Evolutionary conservation across 2,113 vertebrate species (phyloP), one percentile per base, ranked within the genome.

Genomic region (Mirounga angustirostris): DNA sequence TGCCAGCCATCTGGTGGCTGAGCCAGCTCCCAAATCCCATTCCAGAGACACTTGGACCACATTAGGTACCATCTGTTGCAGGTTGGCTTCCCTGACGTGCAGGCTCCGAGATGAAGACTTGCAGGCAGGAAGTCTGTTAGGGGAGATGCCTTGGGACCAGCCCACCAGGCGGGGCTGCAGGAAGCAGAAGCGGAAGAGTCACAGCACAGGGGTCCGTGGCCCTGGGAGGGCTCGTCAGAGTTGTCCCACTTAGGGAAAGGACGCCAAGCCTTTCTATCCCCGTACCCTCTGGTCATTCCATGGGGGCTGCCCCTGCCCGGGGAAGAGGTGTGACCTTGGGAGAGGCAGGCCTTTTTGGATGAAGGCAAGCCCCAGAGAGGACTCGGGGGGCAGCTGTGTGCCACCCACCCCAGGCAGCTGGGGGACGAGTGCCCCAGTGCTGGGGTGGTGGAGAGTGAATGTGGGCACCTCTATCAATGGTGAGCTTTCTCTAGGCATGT

Each of bases 381-480:
- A 56, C 50, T 87, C 46, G 0, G 56, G 50, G n/a, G 30, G 54
- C 33, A 73, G 52, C 24, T 11, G 1, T 4, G 4, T 11, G 58
- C 43, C 16, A 4, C n/a, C 40, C 28, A 30, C 36, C 15, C 19
- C 0, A 2, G 10, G 82, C n/a, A 16, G 63, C 16, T n/a, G 19
- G 52, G 61, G 43, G 8, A 14, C 1, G 71, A 26, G 30, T 1
- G 6, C 24, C n/a, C 67, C 40, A 0, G 24, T 12, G 61, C 63
- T 4, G 74, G 28, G 78, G 9, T 15, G 28, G 24, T 0, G 21
- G 54, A 11, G 59, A 11, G 33, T 5, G 56, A 36, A 7, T 0
- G 15, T 12, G 33, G 26, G 40, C 12, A 1, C 0, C 59, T 0
- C 0, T 0, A 1, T 14, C 18, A 1, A 0, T 0, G 4, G 50